phyloP scores from a whole-genome alignment of 2,797 vertebrate species.

The Cuculus canorus region DNA sequence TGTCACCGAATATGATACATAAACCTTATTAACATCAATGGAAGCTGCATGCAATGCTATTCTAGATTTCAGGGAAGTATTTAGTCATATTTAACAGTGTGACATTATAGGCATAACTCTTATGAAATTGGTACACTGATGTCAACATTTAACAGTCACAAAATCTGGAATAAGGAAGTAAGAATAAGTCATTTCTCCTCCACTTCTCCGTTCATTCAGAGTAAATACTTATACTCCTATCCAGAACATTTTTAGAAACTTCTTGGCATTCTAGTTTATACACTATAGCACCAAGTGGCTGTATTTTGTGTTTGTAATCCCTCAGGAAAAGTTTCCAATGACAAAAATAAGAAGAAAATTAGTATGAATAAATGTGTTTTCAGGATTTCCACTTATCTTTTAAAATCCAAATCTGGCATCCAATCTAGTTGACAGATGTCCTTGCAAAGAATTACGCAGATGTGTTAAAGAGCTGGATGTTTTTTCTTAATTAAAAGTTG shows the following conservation, averaged over 20 bases:
- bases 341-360: not conserved
- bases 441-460: not conserved
- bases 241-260: not conserved
- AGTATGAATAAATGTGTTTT: not conserved
- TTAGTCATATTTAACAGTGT: not conserved
- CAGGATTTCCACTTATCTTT: slow-evolving; percentile 20
- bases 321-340: not conserved
- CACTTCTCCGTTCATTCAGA: not conserved
- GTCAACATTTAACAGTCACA: slow-evolving; percentile 26
- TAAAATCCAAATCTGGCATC: not conserved
- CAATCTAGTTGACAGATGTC: not conserved
- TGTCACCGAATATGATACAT: slow-evolving; percentile 18
- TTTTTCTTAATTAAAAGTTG: slow-evolving; percentile 9
- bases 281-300: not conserved
- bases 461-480: not conserved
- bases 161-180: not conserved
- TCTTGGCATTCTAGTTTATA: not conserved
- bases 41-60: slow-evolving; percentile 37
- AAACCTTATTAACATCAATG: slow-evolving; percentile 10
- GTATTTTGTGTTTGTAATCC: not conserved
- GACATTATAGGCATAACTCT: not conserved
- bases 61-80: slow-evolving; percentile 11
- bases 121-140: not conserved
- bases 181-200: not conserved
- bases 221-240: not conserved